phyloP scores from a whole-genome alignment of 2,888 invertebrate genomes.

The Trypoxylon attenuatum region DNA sequence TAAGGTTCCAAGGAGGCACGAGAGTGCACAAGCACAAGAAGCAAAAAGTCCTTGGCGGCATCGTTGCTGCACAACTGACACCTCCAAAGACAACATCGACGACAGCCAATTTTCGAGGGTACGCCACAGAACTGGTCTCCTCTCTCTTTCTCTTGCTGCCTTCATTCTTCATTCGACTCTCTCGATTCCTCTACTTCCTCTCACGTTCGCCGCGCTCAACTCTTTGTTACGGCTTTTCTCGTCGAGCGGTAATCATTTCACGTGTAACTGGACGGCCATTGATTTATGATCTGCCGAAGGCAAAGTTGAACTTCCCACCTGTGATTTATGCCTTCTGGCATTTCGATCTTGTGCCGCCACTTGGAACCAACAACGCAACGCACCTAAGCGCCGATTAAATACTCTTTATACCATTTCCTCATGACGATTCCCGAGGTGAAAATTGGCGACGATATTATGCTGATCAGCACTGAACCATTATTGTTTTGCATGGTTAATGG shows the following conservation, averaged over 20 bases:
- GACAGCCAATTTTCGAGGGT: conserved; percentile 53
- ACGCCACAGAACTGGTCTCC: background rate
- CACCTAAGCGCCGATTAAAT: background rate
- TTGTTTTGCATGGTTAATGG: background rate
- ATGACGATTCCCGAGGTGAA: too few relatives aligned
- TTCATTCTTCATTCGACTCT: conserved; percentile 12
- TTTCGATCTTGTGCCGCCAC: conserved; percentile 54
- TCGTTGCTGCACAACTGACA: conserved; percentile 21
- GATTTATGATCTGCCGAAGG: conserved; percentile 65
- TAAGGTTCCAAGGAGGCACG: too few relatives aligned
- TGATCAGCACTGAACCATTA: too few relatives aligned
- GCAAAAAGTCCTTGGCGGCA: conserved; percentile 7
- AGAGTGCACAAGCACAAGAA: too few relatives aligned
- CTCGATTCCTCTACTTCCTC: conserved; percentile 11
- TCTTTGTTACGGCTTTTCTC: conserved; percentile 26
- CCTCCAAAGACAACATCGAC: conserved; percentile 37
- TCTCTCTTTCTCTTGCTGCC: too few relatives aligned
- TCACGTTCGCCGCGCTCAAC: background rate
- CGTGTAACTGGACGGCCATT: conserved; percentile 60
- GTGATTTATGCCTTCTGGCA: conserved; percentile 61
- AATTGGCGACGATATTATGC: too few relatives aligned
- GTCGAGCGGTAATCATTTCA: conserved; percentile 60
- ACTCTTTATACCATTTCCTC: too few relatives aligned
- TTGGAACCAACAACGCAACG: conserved; percentile 21
- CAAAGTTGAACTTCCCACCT: conserved; percentile 56